Base-by-base conservation (phyloP, 2,797 vertebrate species). In the Esox lucius region DNA sequence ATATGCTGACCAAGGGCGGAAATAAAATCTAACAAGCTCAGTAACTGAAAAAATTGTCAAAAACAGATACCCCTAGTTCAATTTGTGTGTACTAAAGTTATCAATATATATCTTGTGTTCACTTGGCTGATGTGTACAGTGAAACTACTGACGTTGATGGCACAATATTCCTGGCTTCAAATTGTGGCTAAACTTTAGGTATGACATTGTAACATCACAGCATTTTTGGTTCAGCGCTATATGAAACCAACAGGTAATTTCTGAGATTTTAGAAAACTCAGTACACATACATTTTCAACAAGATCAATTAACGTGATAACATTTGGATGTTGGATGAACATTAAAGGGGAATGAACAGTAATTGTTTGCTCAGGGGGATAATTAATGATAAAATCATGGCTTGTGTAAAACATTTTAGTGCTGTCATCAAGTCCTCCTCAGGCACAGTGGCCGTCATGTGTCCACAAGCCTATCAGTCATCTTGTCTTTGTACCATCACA, bases 161-260 rank as follows among this genome's bases (percentile, higher is more conserved):
- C 22, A 70, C 9, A 35, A 66, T 66, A 66, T 35, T 26, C 28
- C 48, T 48, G 17, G 8, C 49, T 31, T 70, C n/a, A 19, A 19
- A 33, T 24, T 33, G 13, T 28, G 31, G 26, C 28, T 28, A 51
- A 48, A 70, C 26, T 48, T 70, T 51, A 51, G 51, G 31, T 53
- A 49, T 6, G 24, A 48, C 26, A 26, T 49, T 22, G n/a, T 69
- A 9, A 69, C 48, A 24, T 69, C 62, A 49, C 0, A 8, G 26
- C 7, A 13, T 4, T 1, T 69, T 69, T 49, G 24, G 22, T 69
- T 69, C 16, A 26, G 24, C 42, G 24, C 68, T 13, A 33, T n/a
- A 68, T 2, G 48, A 70, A 70, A 70, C 69, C 31, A 31, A 26
- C 69, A 31, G 26, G 22, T 53, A 70, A 24, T 70, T n/a, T n/a